A percentile compares a stretch with the other conserved stretches of the same genome.
These are phyloP conservation scores for Nansenia antarctica DNA, from an alignment of 2,113 vertebrate species.

Conservation along the genomic window DNA sequence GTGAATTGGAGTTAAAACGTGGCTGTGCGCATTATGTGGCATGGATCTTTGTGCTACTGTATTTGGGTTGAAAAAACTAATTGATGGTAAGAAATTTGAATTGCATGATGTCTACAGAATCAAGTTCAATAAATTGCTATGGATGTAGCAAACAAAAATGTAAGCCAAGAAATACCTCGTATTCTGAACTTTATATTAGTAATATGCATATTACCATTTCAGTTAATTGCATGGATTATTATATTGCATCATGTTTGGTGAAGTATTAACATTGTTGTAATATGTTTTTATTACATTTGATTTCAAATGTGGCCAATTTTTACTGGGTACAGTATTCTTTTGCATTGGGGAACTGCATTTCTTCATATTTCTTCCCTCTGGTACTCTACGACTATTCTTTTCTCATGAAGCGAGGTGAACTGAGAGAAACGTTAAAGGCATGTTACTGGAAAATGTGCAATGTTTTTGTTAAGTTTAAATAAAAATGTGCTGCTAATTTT, in stretches of 20 bases:
- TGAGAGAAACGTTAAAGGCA: slow-evolving; percentile 65
- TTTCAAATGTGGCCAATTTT: slow-evolving; percentile 48
- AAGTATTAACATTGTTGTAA: slow-evolving; percentile 61
- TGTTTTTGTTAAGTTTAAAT: slow-evolving; percentile 75
- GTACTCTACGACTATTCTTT: slow-evolving; percentile 54
- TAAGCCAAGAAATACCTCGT: slow-evolving; percentile 72
- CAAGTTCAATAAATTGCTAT: slow-evolving; percentile 64
- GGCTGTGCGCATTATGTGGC: slow-evolving; percentile 68
- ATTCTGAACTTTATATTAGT: slow-evolving; percentile 55
- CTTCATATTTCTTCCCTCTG: slow-evolving; percentile 50
- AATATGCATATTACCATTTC: slow-evolving; percentile 32
- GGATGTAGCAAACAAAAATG: slow-evolving; percentile 67
- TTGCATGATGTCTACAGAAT: slow-evolving; percentile 75
- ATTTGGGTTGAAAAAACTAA: slow-evolving; percentile 55
- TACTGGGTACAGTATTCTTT: slow-evolving; percentile 42
- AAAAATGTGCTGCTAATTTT: slow-evolving; percentile 67
- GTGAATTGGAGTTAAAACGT: slow-evolving; percentile 65
- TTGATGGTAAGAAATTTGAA: slow-evolving; percentile 47
- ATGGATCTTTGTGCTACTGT: slow-evolving; percentile 68
- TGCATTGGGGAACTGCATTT: slow-evolving; percentile 55
- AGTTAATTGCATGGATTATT: slow-evolving; percentile 56
- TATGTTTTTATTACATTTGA: slow-evolving; percentile 65
- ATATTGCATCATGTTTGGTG: slow-evolving; percentile 69
- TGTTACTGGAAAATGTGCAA: slow-evolving; percentile 74
- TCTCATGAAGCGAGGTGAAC: slow-evolving; percentile 44